Conservation (phyloP, 2,797 vertebrate genomes). For the Cyprinella venusta region DNA sequence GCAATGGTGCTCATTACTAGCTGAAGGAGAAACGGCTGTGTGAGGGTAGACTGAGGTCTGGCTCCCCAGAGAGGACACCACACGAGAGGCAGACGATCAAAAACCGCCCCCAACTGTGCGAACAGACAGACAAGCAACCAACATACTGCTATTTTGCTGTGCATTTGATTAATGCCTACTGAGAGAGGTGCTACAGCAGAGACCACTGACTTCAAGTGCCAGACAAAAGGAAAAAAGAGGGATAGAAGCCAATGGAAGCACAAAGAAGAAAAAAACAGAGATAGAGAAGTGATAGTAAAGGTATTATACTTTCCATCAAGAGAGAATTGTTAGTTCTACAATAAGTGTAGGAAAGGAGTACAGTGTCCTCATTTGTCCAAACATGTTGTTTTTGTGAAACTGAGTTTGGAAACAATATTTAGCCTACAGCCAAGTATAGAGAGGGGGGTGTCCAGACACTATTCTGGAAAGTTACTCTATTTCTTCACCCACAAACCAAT, state of each 20-base stretch:
- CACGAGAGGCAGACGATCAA: slow-evolving; percentile 54
- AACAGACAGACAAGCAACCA: slow-evolving; percentile 47
- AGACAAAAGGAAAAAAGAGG: slow-evolving; percentile 21
- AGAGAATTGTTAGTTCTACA: not conserved
- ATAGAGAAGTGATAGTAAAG: not conserved
- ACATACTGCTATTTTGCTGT: slow-evolving; percentile 47
- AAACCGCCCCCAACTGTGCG: slow-evolving; percentile 35
- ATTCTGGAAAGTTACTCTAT: slow-evolving; percentile 3
- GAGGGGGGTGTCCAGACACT: slow-evolving; percentile 17
- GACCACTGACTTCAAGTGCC: not conserved
- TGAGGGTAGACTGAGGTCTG: slow-evolving; percentile 47
- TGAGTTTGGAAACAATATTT: slow-evolving; percentile 26
- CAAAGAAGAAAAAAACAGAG: not conserved
- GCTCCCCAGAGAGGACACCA: slow-evolving; percentile 53
- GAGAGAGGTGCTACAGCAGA: slow-evolving; percentile 41
- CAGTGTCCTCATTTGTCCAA: slow-evolving; percentile 14
- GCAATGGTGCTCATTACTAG: slow-evolving; percentile 52
- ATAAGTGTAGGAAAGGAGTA: not conserved
- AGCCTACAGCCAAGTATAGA: slow-evolving; percentile 3
- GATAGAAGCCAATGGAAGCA: not conserved
- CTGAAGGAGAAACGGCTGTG: slow-evolving; percentile 40
- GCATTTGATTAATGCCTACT: slow-evolving; percentile 57
- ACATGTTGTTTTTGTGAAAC: slow-evolving; percentile 24
- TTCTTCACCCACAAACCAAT: slow-evolving; percentile 27
- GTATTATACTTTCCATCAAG: not conserved